Percentiles rank a stretch among this genome's conserved stretches.
These are phyloP conservation scores for Calephelis perditalis DNA, from an alignment of 2,888 invertebrate genomes.

Conservation along the genomic window DNA sequence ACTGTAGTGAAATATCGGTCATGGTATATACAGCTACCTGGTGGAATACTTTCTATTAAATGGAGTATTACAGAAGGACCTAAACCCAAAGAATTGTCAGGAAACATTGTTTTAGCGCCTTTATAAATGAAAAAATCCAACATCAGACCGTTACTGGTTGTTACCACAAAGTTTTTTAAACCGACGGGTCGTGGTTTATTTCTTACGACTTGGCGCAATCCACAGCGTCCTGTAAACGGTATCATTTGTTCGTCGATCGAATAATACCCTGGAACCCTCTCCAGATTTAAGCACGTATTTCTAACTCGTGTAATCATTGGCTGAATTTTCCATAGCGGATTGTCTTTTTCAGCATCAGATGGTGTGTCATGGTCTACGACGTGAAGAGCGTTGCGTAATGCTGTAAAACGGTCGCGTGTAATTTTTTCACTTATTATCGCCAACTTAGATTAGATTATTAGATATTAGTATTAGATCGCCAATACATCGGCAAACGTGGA, in stretches of 20 bases:
- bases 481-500: too few species aligned
- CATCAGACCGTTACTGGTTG: too few species aligned
- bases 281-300: conserved; percentile 13
- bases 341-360: too few species aligned
- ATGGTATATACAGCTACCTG: conserved; percentile 29
- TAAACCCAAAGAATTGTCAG: conserved; percentile 25
- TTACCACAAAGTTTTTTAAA: not conserved
- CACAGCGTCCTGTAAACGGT: conserved; percentile 25
- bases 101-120: conserved; percentile 17
- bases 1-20: conserved; percentile 32
- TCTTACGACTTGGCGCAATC: conserved; percentile 23
- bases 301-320: not conserved
- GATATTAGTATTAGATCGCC: too few species aligned
- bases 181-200: conserved; percentile 27
- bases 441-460: too few species aligned
- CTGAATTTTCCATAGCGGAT: not conserved
- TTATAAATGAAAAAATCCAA: too few species aligned
- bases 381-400: conserved; percentile 18
- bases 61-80: conserved; percentile 32
- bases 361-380: conserved; percentile 17
- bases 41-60: conserved; percentile 27
- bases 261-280: conserved; percentile 25
- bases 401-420: not conserved
- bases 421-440: conserved; percentile 5
- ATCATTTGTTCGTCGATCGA: conserved; percentile 30